These are phyloP conservation scores for Porites australiensis DNA, from an alignment of 64 coral and sea anemone genomes.

Conservation along the genomic window DNA sequence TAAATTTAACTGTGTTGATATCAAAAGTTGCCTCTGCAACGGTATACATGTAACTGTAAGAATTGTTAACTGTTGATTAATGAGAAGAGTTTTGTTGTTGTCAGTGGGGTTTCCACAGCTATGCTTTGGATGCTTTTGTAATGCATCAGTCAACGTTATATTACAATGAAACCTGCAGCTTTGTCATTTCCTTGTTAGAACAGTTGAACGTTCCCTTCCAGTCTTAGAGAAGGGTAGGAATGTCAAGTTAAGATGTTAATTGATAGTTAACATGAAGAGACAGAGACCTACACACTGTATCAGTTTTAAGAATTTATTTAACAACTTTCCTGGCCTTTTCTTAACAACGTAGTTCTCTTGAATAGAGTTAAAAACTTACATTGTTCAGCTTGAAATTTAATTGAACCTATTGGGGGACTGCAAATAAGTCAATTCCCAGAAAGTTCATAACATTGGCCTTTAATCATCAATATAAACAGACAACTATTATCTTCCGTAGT, in stretches of 20 bases:
- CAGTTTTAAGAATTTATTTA: neutral
- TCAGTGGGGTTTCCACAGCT: slow-evolving; percentile 1
- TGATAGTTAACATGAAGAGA: slow-evolving; percentile 13
- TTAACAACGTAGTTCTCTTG: neutral
- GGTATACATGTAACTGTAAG: slow-evolving; percentile 30
- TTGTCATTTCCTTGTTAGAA: slow-evolving; percentile 14
- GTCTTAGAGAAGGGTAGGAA: slow-evolving; percentile 23
- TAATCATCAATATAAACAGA: slow-evolving; percentile 18
- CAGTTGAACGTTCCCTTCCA: slow-evolving; percentile 23
- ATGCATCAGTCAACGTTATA: slow-evolving; percentile 21
- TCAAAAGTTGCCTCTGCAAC: slow-evolving; percentile 17
- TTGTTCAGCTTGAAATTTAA: slow-evolving; percentile 21
- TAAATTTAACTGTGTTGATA: slow-evolving; percentile 12
- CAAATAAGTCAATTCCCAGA: slow-evolving; percentile 13
- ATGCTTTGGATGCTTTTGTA: slow-evolving; percentile 21
- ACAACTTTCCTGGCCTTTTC: no score
- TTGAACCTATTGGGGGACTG: slow-evolving; percentile 23
- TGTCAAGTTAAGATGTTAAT: slow-evolving; percentile 9
- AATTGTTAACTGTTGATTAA: slow-evolving; percentile 29
- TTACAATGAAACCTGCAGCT: slow-evolving; percentile 8
- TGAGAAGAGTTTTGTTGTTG: slow-evolving; percentile 26
- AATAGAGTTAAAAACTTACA: slow-evolving; percentile 18
- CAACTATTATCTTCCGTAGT: slow-evolving; percentile 8
- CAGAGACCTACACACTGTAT: slow-evolving; percentile 17
- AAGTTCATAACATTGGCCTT: slow-evolving; percentile 25